Conservation (phyloP, 2,113 vertebrate genomes). For the Galemys pyrenaicus region DNA sequence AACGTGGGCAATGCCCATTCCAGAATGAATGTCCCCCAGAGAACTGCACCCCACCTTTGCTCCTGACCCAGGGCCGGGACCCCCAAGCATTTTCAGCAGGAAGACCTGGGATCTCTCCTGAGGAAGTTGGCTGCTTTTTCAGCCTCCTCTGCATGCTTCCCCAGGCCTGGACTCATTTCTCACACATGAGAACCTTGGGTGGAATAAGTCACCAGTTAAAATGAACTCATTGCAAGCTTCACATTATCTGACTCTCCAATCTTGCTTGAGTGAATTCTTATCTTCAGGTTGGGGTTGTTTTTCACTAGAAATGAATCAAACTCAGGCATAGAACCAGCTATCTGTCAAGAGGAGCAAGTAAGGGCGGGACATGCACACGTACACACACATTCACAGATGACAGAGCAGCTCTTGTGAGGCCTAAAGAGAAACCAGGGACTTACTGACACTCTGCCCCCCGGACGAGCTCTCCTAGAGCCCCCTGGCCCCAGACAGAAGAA, state of each 20-base stretch:
- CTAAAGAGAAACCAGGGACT: neutral
- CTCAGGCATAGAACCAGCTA: conserved; percentile 34
- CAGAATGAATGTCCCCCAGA: neutral
- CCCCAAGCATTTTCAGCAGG: neutral
- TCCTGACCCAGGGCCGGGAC: neutral
- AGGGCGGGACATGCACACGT: neutral
- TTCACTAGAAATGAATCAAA: conserved; percentile 68
- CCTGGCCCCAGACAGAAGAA: neutral
- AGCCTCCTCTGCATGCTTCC: neutral
- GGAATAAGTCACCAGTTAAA: conserved; percentile 65
- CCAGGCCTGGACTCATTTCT: neutral
- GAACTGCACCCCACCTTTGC: too few species aligned
- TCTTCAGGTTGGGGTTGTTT: conserved; percentile 56
- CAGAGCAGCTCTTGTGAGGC: neutral
- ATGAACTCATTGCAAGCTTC: conserved; percentile 22
- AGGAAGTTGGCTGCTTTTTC: neutral
- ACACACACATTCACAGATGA: neutral
- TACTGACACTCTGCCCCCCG: neutral
- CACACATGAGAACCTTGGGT: conserved; percentile 29
- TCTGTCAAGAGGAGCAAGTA: conserved; percentile 43
- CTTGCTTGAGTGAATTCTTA: conserved; percentile 60
- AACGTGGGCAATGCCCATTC: neutral
- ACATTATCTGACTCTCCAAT: conserved; percentile 36
- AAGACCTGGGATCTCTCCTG: neutral
- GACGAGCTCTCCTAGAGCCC: neutral